Percentiles rank a stretch among this genome's conserved stretches.
Evolutionary conservation across 1,140 invertebrate genomes (phyloP).

Genomic region (Parapsyche elsis): DNA sequence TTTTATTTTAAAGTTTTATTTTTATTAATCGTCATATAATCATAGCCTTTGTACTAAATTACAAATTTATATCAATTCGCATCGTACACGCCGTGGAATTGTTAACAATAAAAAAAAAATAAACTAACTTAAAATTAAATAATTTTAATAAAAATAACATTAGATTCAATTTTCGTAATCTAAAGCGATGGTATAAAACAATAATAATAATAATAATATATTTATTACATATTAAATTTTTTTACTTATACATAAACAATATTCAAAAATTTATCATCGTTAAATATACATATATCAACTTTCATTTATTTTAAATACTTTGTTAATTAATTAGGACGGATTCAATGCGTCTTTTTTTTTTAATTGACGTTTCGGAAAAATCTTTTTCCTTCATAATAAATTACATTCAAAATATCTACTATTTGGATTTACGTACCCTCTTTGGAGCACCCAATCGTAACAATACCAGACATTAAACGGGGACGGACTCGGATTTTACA

Average conservation of each 20-base stretch:
- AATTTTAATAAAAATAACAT: constrained; percentile 28
- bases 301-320: not conserved
- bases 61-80: constrained; percentile 26
- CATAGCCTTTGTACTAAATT: constrained; percentile 38
- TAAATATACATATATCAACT: not conserved
- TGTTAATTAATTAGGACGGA: constrained; percentile 10
- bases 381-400: not conserved
- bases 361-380: not conserved
- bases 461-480: not conserved
- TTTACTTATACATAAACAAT: not conserved
- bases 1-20: constrained; percentile 19
- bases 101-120: constrained; percentile 8
- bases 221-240: constrained; percentile 7
- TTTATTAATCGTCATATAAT: constrained; percentile 38
- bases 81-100: not conserved
- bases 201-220: constrained; percentile 5
- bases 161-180: not conserved
- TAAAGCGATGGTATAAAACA: constrained; percentile 28
- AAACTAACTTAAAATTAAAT: constrained; percentile 29
- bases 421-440: constrained; percentile 10
- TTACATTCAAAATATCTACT: not conserved
- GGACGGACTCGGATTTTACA: constrained; percentile 3
- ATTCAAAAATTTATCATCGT: not conserved
- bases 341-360: not conserved
- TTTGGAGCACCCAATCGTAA: constrained; percentile 6